Conservation (phyloP, 2,888 invertebrate genomes). For the Linnaemya vulpina region DNA sequence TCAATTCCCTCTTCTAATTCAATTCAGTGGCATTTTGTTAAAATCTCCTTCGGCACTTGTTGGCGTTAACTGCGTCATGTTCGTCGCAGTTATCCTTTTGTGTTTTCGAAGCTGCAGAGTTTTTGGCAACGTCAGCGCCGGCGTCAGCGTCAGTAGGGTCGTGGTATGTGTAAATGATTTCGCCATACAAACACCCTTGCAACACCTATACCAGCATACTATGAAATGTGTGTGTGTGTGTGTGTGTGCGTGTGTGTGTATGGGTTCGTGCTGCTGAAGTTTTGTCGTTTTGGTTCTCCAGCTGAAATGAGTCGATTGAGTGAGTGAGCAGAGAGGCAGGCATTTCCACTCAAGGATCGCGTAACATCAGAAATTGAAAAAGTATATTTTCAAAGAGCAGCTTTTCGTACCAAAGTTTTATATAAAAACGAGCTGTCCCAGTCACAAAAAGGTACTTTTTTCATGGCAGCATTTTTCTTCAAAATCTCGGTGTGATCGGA, state of each 20-base stretch:
- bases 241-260: background rate
- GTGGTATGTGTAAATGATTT: background rate
- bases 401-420: background rate
- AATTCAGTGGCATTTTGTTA: slow-evolving; percentile 54
- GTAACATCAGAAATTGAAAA: slow-evolving; percentile 27
- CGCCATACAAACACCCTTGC: slow-evolving; percentile 1
- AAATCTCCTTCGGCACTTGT: slow-evolving; percentile 72
- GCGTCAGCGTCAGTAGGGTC: slow-evolving; percentile 5
- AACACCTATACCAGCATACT: background rate
- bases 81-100: slow-evolving; percentile 47
- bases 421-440: background rate
- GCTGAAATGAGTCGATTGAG: background rate
- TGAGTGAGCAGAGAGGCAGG: background rate
- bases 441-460: background rate
- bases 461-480: too few species aligned
- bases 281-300: background rate
- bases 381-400: background rate
- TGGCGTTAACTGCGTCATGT: slow-evolving; percentile 61
- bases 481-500: too few species aligned
- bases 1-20: slow-evolving; percentile 65
- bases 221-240: background rate
- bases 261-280: background rate
- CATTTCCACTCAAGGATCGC: slow-evolving; percentile 44
- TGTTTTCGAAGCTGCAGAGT: slow-evolving; percentile 55
- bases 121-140: slow-evolving; percentile 73